These are phyloP conservation scores for Agrotis puta DNA, from an alignment of 2,888 invertebrate genomes.

Conservation along the genomic window DNA sequence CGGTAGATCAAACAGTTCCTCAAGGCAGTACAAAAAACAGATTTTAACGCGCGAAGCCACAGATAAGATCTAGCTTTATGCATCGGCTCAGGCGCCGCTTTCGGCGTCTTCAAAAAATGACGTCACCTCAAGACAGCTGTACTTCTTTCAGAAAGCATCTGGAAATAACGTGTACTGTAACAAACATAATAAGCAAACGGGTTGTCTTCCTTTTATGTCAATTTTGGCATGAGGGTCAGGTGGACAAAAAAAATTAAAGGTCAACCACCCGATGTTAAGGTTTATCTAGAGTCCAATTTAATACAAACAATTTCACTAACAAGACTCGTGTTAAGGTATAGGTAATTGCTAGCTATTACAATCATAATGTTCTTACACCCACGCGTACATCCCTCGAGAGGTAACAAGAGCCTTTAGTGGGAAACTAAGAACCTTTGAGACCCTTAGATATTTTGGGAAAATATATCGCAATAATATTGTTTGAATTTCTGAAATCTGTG, in stretches of 20 bases:
- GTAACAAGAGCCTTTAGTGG: conserved; percentile 30
- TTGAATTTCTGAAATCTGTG: not conserved
- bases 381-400: conserved; percentile 17
- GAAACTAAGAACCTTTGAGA: conserved; percentile 9
- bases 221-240: not conserved
- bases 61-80: conserved; percentile 33
- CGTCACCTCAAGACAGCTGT: conserved; percentile 20
- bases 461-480: not conserved
- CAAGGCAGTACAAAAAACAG: conserved; percentile 21
- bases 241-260: conserved; percentile 15
- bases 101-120: conserved; percentile 26
- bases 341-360: conserved; percentile 35
- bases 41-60: conserved; percentile 7
- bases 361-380: conserved; percentile 23
- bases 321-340: conserved; percentile 13
- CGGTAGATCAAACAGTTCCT: conserved; percentile 18
- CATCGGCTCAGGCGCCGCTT: not conserved
- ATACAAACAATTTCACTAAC: not conserved
- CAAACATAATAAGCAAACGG: not conserved
- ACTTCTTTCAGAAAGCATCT: conserved; percentile 12
- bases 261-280: not conserved
- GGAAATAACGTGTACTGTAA: not conserved
- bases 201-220: not conserved
- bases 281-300: not conserved
- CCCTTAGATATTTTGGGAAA: conserved; percentile 24